Base-by-base conservation (phyloP, 1,140 invertebrate genomes). In the Lethrus apterus region DNA sequence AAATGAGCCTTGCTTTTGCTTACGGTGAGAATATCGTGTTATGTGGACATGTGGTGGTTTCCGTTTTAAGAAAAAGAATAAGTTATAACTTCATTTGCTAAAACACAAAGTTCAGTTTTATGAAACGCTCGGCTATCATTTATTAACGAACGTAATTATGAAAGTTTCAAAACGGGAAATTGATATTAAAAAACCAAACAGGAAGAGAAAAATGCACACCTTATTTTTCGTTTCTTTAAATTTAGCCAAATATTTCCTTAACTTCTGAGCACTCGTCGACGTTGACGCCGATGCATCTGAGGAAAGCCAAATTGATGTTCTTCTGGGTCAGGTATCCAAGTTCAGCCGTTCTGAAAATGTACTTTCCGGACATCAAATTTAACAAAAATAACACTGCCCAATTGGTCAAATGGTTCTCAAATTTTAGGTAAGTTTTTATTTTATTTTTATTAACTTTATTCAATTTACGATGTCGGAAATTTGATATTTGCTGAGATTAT, bases 301-400 rank as follows among this genome's bases (percentile, higher is more conserved):
- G 96, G 63, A 99, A 99, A 72, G 97, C 97, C 35, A 99, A 99
- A 77, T 79, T 99, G 72, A 99, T 99, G 97, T 99, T 99, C 85
- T 99, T 99, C 84, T 99, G 93, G 86, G 93, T 95, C 54, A 82
- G 96, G 58, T 99, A 99, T 74, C 96, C 96, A 29, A 96, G 89
- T 69, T 98, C 95, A 32, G 85, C 92, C 58, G 88, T 98, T 52
- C 84, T 99, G 64, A 99, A 99, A 79, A 95, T 94, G 81, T 99
- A 96, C 80, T 99, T 99, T 79, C 95, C 95, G 9, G 97, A 99
- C 78, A 98, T 99, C 73, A 95, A 94, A 70, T 99, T 99, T 80
- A 99, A 99, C 80, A 99, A 99, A 76, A 98, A 98, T 78, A 99
- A 99, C 77, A 99, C 96, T 50, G 96, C 96, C 60, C 97, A 99